Percentiles rank a stretch among this genome's conserved stretches.
These are phyloP conservation scores for Hycleus phaleratus DNA, from an alignment of 1,140 invertebrate genomes.

Conservation along the genomic window DNA sequence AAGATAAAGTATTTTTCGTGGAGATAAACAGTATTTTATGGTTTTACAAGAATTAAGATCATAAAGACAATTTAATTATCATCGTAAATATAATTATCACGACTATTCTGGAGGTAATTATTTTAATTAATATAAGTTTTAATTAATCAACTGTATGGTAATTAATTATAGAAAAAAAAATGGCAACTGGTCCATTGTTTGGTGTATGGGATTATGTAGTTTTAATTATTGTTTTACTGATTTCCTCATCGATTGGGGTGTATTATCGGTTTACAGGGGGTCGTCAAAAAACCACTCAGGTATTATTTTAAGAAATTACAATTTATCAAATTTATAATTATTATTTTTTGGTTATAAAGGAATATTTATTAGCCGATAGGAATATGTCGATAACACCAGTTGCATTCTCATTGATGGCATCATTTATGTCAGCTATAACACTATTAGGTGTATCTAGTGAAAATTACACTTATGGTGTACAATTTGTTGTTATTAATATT, in stretches of 20 bases:
- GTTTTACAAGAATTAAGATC: no score
- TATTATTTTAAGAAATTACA: slow-evolving; percentile 35
- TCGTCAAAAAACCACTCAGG: slow-evolving; percentile 75
- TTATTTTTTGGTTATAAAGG: slow-evolving; percentile 46
- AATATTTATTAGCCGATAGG: slow-evolving; percentile 73
- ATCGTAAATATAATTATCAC: no score
- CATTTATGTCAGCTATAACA: slow-evolving; percentile 91
- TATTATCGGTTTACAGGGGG: slow-evolving; percentile 81
- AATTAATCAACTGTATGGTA: no score
- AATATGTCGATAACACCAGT: slow-evolving; percentile 73
- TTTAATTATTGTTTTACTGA: slow-evolving; percentile 50
- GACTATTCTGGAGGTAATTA: no score
- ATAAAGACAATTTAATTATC: no score
- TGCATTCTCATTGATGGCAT: slow-evolving; percentile 82
- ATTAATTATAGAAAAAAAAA: neutral
- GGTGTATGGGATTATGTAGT: slow-evolving; percentile 57
- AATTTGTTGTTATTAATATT: slow-evolving; percentile 77
- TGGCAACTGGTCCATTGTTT: slow-evolving; percentile 23
- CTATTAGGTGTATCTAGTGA: slow-evolving; percentile 83
- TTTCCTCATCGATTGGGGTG: slow-evolving; percentile 66
- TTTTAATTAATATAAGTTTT: no score
- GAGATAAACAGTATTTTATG: no score
- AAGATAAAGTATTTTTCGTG: no score
- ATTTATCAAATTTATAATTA: neutral
- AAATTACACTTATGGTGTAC: slow-evolving; percentile 75